phyloP scores from a whole-genome alignment of 2,888 invertebrate genomes.

The Trachelus iudaicus region DNA sequence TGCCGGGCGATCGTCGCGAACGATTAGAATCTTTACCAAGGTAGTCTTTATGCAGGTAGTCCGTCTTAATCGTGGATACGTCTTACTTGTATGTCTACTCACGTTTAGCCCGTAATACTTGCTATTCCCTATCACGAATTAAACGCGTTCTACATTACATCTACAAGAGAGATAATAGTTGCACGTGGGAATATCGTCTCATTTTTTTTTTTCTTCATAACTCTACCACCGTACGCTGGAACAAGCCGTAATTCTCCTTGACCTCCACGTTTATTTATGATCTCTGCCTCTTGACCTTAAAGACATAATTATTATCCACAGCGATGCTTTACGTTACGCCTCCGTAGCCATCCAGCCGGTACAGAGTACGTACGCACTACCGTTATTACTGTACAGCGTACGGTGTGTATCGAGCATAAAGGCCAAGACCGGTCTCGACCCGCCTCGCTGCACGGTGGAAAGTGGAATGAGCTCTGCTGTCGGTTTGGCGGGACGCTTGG shows the following conservation, averaged over 20 bases:
- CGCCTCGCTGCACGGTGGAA: background rate
- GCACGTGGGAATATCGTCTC: background rate
- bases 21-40: background rate
- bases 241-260: background rate
- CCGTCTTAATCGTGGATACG: background rate
- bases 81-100: too few relatives aligned
- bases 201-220: background rate
- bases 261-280: background rate
- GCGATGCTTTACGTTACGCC: background rate
- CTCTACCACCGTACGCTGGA: background rate
- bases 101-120: constrained; percentile 1
- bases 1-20: constrained; percentile 5
- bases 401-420: background rate
- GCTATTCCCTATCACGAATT: background rate
- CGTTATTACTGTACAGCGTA: background rate
- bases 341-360: background rate
- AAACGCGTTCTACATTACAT: background rate
- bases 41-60: background rate
- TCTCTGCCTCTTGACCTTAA: background rate
- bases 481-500: background rate
- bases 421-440: background rate
- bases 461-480: background rate
- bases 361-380: background rate
- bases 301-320: background rate
- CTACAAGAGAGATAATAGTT: background rate